Evolutionary conservation across 1,140 invertebrate species (phyloP), one percentile per base, ranked within the genome.

Genomic region (Dufourea novaeangliae): DNA sequence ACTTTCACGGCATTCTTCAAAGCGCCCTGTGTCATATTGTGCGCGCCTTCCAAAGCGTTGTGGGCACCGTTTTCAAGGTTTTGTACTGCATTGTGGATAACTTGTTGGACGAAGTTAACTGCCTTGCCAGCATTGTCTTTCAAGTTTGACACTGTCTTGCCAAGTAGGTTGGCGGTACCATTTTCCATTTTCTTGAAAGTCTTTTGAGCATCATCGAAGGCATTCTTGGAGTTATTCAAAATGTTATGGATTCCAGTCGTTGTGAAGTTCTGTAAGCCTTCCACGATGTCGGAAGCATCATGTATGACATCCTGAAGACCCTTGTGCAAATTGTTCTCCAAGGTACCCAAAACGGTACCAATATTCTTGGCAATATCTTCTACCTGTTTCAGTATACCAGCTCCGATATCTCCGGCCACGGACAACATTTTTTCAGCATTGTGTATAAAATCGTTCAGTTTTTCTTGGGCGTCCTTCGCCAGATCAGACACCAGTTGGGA

Each of bases 371-470:
- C 10, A 17, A 71, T 25, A 4, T 62, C 1, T 0, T 41, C 10
- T 4, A 70, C 20, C 10, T 25, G 10, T 0, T 70, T 0, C 7
- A 8, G 12, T 17, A 70, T 20, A 1, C 2, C 17, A 0, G 39
- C 6, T 2, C 29, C 61, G 0, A 1, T 5, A 0, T 46, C 1
- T 0, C 17, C 10, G 0, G 5, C 0, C 0, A 14, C 27, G 5
- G 2, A 0, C 0, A 11, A 14, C 2, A 68, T 0, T 1, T 59
- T 8, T 10, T n/a, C 7, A 4, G 50, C 0, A 2, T 34, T 17
- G 1, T 22, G 0, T 4, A 37, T 4, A 1, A 75, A 0, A 1
- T 12, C 0, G 4, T 64, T 1, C 25, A 64, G 29, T 32, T 52
- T 27, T 11, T 25, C 2, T 32, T 77, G 5, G 3, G 22, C 14